Base-by-base conservation (phyloP, 2,888 invertebrate genomes). In the Caenorhabditis angaria region DNA sequence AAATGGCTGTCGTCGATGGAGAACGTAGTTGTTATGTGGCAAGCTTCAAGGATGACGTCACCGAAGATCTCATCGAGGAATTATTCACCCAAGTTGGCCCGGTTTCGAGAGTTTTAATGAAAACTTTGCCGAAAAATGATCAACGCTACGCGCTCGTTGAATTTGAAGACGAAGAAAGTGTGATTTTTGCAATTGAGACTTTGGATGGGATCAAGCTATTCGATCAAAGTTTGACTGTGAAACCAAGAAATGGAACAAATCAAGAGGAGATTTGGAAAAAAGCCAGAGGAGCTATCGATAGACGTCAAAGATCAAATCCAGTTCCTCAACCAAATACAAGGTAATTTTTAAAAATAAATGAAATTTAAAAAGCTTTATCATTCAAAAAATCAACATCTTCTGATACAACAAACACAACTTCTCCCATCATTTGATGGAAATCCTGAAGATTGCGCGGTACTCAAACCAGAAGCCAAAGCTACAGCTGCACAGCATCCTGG, bases 81-180 rank as follows among this genome's bases (percentile, higher is more conserved):
- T 62, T 84, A 29, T 84, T 84, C 62, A 58, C 66, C 12, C 84
- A 83, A 77, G 70, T 73, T 8, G 82, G 83, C 14, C 81, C 82
- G 0, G 60, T 83, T 3, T 63, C 70, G 14, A 65, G 56, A 14
- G 76, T 82, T 5, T 62, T 64, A 12, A 22, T 80, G 14, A 61
- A 65, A 63, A 67, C 63, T 29, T 18, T 75, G 12, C 63, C 60
- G 35, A 70, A 70, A 24, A 48, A 56, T 1, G 66, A 55, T 25
- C 59, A 58, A 20, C 57, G 60, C 20, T 84, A 67, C 50, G 84
- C 83, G 2, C 70, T 84, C 25, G 61, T 83, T 12, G 81, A 81
- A 61, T 84, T 84, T 65, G 65, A 70, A 62, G 79, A 82, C 50
- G 78, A 76, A 47, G 81, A 75, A 35, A 70, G 80, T 1, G 83